Evolutionary conservation across 2,113 vertebrate genomes (phyloP).

Genomic region (Albula glossodonta): DNA sequence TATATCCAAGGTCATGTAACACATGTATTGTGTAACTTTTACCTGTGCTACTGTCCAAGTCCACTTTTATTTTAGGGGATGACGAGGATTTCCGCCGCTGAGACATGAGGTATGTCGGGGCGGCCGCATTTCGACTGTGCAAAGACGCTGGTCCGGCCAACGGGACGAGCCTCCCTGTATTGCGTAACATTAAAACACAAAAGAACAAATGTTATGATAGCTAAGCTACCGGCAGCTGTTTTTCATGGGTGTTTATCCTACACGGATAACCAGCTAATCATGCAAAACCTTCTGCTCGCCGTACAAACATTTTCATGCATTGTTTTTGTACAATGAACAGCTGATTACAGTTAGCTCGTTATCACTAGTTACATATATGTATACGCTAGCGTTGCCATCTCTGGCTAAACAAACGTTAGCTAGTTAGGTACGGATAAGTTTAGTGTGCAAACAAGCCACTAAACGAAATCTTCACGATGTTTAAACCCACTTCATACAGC

Average conservation of each 20-base stretch:
- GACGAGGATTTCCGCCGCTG: conserved; percentile 59
- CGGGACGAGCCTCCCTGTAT: conserved; percentile 11
- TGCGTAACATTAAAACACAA: no score
- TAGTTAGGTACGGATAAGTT: no score
- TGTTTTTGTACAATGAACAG: background rate
- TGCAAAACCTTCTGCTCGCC: background rate
- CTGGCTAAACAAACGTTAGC: no score
- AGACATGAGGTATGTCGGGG: conserved; percentile 31
- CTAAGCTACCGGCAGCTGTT: background rate
- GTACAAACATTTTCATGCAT: background rate
- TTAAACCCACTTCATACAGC: background rate
- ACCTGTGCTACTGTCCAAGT: conserved; percentile 77
- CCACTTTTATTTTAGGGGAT: conserved; percentile 69
- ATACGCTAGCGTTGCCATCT: no score
- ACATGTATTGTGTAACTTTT: background rate
- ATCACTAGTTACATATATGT: background rate
- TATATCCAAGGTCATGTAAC: background rate
- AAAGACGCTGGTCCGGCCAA: conserved; percentile 28
- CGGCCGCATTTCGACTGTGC: conserved; percentile 44
- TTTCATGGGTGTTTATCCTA: background rate
- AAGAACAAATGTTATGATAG: background rate
- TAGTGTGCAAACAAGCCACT: no score
- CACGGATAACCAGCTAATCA: background rate
- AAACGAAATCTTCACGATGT: no score
- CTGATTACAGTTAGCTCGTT: background rate